A percentile compares a stretch with the other conserved stretches of the same genome.
Evolutionary conservation across 2,797 vertebrate species (phyloP).

Genomic region (Microhierax caerulescens): DNA sequence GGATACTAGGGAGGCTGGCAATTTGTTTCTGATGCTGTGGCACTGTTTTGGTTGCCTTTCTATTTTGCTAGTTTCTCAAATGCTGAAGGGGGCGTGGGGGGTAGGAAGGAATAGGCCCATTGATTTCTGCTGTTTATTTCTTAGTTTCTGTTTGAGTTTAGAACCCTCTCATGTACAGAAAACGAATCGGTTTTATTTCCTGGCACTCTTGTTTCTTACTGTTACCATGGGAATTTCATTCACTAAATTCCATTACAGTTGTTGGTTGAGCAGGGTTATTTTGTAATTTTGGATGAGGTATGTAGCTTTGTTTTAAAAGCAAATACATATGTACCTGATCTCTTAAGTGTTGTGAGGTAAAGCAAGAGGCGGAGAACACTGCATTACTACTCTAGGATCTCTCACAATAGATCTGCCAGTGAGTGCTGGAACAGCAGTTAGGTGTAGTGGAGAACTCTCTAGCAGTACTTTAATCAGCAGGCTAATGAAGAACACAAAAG

Average conservation of each 20-base stretch:
- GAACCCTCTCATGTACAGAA: not conserved
- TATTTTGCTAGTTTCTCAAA: not conserved
- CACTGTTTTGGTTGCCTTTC: not conserved
- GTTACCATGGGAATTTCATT: constrained; percentile 59
- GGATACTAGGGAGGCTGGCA: not conserved
- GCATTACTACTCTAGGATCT: not conserved
- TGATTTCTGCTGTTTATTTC: not conserved
- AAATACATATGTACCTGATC: not conserved
- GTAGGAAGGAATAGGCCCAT: not conserved
- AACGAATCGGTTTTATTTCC: not conserved
- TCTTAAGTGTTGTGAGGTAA: not conserved
- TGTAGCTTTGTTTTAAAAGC: not conserved
- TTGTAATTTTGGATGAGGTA: not conserved
- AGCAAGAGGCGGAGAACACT: not conserved
- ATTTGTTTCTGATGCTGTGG: not conserved
- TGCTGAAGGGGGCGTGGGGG: not conserved
- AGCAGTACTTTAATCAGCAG: constrained; percentile 46
- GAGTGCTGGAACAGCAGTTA: constrained; percentile 33
- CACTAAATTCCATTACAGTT: constrained; percentile 27
- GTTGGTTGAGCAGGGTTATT: not conserved
- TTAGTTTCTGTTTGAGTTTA: not conserved
- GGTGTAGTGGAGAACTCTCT: constrained; percentile 54
- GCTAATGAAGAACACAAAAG: constrained; percentile 59
- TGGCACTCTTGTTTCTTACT: not conserved
- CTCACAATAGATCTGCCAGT: not conserved